Conservation (phyloP, 2,888 invertebrate species). For the Stictocephala bisonia region DNA sequence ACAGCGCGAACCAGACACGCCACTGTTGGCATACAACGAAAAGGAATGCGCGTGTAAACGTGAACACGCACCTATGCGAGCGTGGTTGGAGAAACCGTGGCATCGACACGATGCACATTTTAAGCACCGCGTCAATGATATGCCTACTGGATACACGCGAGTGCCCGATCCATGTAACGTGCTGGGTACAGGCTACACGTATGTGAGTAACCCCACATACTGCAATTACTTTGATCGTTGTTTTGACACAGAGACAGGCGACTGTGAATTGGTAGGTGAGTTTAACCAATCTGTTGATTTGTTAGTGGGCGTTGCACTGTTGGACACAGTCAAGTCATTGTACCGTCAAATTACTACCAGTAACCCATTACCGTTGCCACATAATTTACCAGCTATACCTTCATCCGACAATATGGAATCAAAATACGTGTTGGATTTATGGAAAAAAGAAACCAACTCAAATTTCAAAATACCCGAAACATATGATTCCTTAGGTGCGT, state of each 20-base stretch:
- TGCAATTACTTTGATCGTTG: conserved; percentile 3
- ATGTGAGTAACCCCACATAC: conserved; percentile 2
- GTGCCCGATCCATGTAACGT: not conserved
- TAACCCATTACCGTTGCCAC: not conserved
- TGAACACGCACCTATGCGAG: too few relatives aligned
- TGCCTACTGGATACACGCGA: conserved; percentile 7
- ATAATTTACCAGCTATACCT: not conserved
- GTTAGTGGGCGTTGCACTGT: not conserved
- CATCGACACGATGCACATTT: too few relatives aligned
- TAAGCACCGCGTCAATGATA: too few relatives aligned
- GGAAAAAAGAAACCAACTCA: not conserved
- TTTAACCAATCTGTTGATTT: not conserved
- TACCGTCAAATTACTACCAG: not conserved
- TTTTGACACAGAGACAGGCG: not conserved
- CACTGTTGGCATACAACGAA: too few relatives aligned
- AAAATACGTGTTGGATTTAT: not conserved
- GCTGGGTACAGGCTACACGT: not conserved
- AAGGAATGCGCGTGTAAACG: too few relatives aligned
- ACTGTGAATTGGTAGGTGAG: not conserved
- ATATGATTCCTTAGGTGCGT: not conserved
- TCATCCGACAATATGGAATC: conserved; percentile 1
- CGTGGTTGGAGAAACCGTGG: too few relatives aligned
- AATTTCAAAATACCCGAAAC: conserved; percentile 2
- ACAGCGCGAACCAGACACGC: too few relatives aligned
- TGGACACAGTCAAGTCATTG: not conserved